Conservation (phyloP, 1,140 invertebrate species). For the Nasonia giraulti region DNA sequence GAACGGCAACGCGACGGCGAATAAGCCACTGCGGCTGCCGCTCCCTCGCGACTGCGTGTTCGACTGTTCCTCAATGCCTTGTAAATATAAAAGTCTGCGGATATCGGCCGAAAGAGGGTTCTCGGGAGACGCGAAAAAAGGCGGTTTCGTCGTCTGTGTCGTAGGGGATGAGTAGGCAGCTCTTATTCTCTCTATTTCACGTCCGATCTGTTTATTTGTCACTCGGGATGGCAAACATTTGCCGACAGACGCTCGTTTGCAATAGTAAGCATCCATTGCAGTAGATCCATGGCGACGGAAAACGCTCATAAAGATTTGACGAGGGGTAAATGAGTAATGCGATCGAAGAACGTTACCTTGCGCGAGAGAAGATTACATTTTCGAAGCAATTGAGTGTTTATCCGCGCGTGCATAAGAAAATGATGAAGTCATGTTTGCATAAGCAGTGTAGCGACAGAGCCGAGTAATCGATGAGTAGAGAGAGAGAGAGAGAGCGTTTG, state of each 20-base stretch:
- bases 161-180: not conserved
- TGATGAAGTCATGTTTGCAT: conserved; percentile 22
- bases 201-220: conserved; percentile 37
- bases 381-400: conserved; percentile 2
- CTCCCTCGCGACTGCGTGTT: conserved; percentile 46
- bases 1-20: conserved; percentile 61
- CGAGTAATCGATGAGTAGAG: conserved; percentile 28
- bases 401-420: not conserved
- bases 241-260: not conserved
- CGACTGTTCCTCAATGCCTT: conserved; percentile 62
- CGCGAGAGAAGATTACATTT: not conserved
- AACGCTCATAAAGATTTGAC: not conserved
- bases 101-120: conserved; percentile 64
- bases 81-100: conserved; percentile 69
- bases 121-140: conserved; percentile 27
- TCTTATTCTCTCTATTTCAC: not conserved
- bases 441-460: not conserved
- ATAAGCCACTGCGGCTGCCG: not conserved
- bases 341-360: not conserved
- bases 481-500: conserved; percentile 32
- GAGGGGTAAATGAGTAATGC: not conserved
- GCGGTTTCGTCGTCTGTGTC: not conserved
- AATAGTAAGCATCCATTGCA: not conserved
- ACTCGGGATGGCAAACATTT: not conserved
- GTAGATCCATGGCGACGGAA: not conserved